Conservation (phyloP, 2,888 invertebrate species). For the Smittia aterrima region DNA sequence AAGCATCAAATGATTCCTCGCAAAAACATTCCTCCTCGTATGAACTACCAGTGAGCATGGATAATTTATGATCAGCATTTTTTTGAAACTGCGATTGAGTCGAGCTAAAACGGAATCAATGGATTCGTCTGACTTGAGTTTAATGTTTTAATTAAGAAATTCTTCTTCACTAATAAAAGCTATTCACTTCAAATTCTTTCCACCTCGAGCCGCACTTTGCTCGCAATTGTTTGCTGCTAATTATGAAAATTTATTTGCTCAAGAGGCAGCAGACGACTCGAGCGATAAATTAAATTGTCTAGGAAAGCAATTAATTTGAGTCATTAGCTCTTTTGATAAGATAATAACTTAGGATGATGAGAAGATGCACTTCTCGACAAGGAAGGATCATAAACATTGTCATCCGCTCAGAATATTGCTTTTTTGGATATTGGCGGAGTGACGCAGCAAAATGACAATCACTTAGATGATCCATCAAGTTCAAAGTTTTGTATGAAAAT, state of each 20-base stretch:
- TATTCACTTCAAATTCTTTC: neutral
- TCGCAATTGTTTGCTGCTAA: neutral
- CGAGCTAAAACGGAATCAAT: neutral
- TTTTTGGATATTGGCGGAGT: too few species aligned
- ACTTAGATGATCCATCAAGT: too few species aligned
- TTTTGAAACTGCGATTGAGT: neutral
- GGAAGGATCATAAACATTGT: too few species aligned
- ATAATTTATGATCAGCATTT: neutral
- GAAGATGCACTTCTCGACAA: neutral
- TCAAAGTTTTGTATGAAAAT: too few species aligned
- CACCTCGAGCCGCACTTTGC: neutral
- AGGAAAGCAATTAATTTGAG: neutral
- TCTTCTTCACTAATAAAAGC: neutral
- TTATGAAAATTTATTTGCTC: constrained; percentile 6
- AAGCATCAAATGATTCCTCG: too few species aligned
- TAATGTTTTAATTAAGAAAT: neutral
- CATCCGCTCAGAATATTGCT: too few species aligned
- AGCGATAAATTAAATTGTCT: neutral
- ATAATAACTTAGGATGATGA: neutral
- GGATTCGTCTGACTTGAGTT: neutral
- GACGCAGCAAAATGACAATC: too few species aligned
- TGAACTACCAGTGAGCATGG: too few species aligned
- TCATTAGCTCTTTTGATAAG: neutral
- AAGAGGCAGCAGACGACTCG: neutral
- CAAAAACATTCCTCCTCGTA: too few species aligned